Base-by-base conservation (phyloP, 2,888 invertebrate species). In the Tinea semifulvella region DNA sequence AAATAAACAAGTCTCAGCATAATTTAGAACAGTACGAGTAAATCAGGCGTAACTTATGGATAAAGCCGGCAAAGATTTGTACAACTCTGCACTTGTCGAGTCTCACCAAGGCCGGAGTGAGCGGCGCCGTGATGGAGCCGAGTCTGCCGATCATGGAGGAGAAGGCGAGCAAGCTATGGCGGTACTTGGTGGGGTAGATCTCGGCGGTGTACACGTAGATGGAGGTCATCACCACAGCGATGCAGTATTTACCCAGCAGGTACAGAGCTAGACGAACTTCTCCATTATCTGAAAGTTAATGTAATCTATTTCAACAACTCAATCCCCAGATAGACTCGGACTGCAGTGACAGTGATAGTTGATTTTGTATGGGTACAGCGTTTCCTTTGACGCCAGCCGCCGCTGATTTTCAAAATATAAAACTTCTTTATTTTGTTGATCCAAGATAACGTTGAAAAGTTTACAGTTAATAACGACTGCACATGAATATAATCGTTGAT, bases 141-240 rank as follows among this genome's bases (percentile, higher is more conserved):
- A 88, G 65, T 20, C 88, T 72, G 10, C 88, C 88, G 49, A 87
- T 71, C 86, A 87, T 88, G 7, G 87, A 87, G 53, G 88, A 87
- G 49, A 84, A 75, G 0, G 85, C 85, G 44, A 88, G 74, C 49
- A 87, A 63, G 35, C 83, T 84, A 57, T 88, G 86, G 1, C 88
- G 70, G 38, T 85, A 68, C 54, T 81, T 79, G 17, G 88, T 88
- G 4, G 88, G 88, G 58, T 87, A 88, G 57, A 88, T 66, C 66
- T 88, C 88, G 2, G 86, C 77, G 0, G 88, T 86, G 56, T 85
- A 86, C 54, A 87, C 77, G 59, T 87, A 88, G 45, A 86, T 57
- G 3, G 84, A 73, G 42, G 84, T 80, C 56, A 85, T 85, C 17
- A 86, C 83, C 45, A 82, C 73, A 0, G 87, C 83, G 26, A 86